Evolutionary conservation across 2,797 vertebrate genomes (phyloP), one percentile per base, ranked within the genome.

Genomic region (Heteromormyrus szaboi): DNA sequence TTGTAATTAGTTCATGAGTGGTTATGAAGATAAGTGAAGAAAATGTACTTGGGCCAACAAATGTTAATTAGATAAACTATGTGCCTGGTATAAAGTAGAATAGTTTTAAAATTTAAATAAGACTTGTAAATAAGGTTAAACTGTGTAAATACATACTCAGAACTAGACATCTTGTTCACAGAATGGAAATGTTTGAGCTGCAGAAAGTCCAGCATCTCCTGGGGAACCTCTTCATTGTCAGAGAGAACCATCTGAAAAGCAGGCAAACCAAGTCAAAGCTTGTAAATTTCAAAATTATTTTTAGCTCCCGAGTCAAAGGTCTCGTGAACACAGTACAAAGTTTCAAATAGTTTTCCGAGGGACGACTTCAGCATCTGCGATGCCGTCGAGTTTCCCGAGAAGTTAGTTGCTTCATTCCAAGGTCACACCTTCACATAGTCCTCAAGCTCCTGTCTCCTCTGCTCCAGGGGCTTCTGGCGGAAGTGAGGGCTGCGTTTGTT

Each of bases 371-470:
- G 37, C 29, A 37, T 76, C n/a, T 41, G 68, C 0, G 4, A 19
- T 76, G 68, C 33, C 5, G 17, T 41, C 0, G 17, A 41, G 1
- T 44, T 79, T 41, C 37, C 72, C 2, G 14, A 8, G 72, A 19
- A 19, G 12, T 7, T 19, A 2, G 6, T 50, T n/a, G 8, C 11
- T 84, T 25, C 4, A 44, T 84, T 50, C 48, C n/a, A 25, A 51
- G n/a, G 48, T 84, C 48, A 29, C 62, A 97, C 97, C 95, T 90
- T 97, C 56, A 99, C 92, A 89, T 99, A 99, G 17, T 96, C 93
- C 89, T 99, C 97, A 90, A 99, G 93, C 89, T 97, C 97, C 91
- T 97, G 97, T 14, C 93, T 95, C 76, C 98, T 96, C 94, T 98
- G 98, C 93, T 98, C 97, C 93, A 95, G 65, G 0, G 95, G 97